These are phyloP conservation scores for Drosophila borealis DNA, from an alignment of 2,888 invertebrate species.

Conservation along the genomic window DNA sequence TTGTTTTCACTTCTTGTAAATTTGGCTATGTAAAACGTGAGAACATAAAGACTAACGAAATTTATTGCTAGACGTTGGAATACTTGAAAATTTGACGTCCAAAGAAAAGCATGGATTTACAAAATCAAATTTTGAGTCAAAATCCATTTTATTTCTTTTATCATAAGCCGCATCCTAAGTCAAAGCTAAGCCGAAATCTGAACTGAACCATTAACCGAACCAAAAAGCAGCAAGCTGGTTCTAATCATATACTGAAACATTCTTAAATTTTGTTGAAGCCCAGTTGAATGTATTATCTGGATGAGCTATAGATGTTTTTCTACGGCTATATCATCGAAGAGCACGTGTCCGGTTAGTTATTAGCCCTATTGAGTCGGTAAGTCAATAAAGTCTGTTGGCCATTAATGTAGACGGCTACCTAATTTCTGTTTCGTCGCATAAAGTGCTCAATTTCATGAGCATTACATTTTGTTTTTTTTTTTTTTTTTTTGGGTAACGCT, in stretches of 20 bases:
- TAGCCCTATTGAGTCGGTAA: conserved; percentile 7
- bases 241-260: no score
- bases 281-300: no score
- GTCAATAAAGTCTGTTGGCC: conserved; percentile 27
- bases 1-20: conserved; percentile 38
- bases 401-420: conserved; percentile 44
- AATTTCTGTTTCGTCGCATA: conserved; percentile 47
- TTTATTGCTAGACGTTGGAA: conserved; percentile 3
- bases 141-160: no score
- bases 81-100: neutral
- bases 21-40: conserved; percentile 21
- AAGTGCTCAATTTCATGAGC: conserved; percentile 46
- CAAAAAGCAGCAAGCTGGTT: no score
- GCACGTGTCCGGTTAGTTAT: conserved; percentile 19
- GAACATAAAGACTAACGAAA: conserved; percentile 5
- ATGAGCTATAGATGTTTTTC: no score
- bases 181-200: no score
- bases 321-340: neutral
- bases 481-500: conserved; percentile 6
- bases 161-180: no score
- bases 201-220: no score
- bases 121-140: no score
- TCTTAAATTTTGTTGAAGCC: no score
- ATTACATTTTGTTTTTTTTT: conserved; percentile 5
- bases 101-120: neutral